Evolutionary conservation across 2,888 invertebrate species (phyloP).

Genomic region (Amblyteles armatorius): DNA sequence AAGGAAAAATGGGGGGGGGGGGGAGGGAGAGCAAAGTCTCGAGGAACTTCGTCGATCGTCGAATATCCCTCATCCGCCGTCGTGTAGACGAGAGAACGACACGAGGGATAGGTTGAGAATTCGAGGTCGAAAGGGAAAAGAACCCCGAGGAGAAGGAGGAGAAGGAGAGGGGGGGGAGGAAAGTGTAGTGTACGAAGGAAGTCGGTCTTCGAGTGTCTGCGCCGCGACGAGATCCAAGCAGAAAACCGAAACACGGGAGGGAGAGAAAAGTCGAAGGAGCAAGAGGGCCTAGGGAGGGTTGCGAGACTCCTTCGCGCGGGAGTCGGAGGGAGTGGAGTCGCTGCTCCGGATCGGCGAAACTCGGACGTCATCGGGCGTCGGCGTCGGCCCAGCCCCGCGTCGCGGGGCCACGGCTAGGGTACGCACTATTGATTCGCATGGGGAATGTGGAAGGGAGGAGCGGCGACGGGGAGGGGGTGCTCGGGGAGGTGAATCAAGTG

Average conservation of each 20-base stretch:
- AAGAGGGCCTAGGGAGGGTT: slow-evolving; percentile 38
- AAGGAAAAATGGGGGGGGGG: slow-evolving; percentile 3
- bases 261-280: slow-evolving; percentile 40
- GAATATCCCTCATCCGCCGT: slow-evolving; percentile 66
- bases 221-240: slow-evolving; percentile 42
- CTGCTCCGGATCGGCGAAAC: slow-evolving; percentile 71
- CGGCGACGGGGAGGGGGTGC: slow-evolving; percentile 50
- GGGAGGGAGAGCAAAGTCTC: slow-evolving; percentile 55
- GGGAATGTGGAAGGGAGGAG: slow-evolving; percentile 73
- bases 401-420: slow-evolving; percentile 71
- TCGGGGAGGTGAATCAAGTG: slow-evolving; percentile 68
- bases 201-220: slow-evolving; percentile 51
- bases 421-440: slow-evolving; percentile 84
- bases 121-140: slow-evolving; percentile 25
- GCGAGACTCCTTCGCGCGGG: slow-evolving; percentile 8
- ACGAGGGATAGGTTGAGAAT: slow-evolving; percentile 37
- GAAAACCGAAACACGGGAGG: slow-evolving; percentile 26
- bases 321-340: slow-evolving; percentile 48
- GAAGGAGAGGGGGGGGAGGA: background rate
- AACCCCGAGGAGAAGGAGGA: slow-evolving; percentile 6
- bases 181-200: slow-evolving; percentile 46
- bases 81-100: slow-evolving; percentile 41
- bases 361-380: slow-evolving; percentile 78
- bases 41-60: slow-evolving; percentile 77
- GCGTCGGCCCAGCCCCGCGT: slow-evolving; percentile 72